phyloP scores from a whole-genome alignment of 2,797 vertebrate species.

The Falco naumanni region DNA sequence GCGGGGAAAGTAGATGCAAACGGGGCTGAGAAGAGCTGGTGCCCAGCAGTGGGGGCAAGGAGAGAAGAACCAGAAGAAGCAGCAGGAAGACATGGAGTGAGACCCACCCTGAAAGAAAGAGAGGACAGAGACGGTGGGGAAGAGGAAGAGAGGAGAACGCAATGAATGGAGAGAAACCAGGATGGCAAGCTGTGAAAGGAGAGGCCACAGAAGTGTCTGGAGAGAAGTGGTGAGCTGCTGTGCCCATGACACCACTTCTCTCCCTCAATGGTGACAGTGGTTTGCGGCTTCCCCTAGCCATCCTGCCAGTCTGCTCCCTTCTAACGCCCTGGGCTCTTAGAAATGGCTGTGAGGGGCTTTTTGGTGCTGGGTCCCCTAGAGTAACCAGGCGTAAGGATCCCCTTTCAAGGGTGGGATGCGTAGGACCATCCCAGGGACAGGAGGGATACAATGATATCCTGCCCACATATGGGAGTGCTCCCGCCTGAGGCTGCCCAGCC shows the following conservation, averaged over 20 bases:
- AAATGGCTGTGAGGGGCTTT: not conserved
- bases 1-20: conserved; percentile 16
- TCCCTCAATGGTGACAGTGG: rapidly evolving
- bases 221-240: not conserved
- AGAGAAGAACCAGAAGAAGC: conserved; percentile 57
- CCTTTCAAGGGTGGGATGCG: not conserved
- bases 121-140: conserved; percentile 4
- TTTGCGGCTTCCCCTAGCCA: rapidly evolving
- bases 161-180: conserved; percentile 56
- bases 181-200: conserved; percentile 34
- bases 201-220: conserved; percentile 53
- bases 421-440: not conserved
- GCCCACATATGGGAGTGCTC: not conserved
- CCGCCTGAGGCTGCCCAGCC: not conserved
- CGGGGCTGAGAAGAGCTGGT: conserved; percentile 39
- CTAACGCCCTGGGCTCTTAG: rapidly evolving
- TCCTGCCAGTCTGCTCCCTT: not conserved
- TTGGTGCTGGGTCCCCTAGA: not conserved
- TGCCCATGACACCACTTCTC: not conserved
- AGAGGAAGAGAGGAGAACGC: conserved; percentile 55
- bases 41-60: conserved; percentile 28
- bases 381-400: not conserved
- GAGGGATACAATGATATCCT: rapidly evolving
- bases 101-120: conserved; percentile 65
- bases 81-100: conserved; percentile 60